Conservation (phyloP, 2,797 vertebrate species). For the Caiman crocodilus region DNA sequence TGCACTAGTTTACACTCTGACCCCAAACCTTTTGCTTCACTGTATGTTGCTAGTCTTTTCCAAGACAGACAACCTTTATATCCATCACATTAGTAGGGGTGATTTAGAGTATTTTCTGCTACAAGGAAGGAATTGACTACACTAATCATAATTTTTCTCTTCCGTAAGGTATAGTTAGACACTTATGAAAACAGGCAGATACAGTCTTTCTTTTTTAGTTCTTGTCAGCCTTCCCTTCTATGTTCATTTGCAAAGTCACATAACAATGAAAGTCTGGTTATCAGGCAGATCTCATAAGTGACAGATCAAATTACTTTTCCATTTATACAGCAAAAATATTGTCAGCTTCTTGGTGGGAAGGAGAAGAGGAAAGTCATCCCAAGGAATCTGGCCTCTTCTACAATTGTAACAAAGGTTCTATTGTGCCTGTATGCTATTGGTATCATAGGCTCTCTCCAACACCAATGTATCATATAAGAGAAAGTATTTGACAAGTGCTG, state of each 20-base stretch:
- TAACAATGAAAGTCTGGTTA: slow-evolving; percentile 87
- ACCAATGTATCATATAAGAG: not conserved
- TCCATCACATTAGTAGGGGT: slow-evolving; percentile 53
- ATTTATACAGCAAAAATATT: slow-evolving; percentile 66
- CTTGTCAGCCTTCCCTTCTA: slow-evolving; percentile 81
- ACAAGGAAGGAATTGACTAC: slow-evolving; percentile 64
- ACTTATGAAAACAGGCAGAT: slow-evolving; percentile 74
- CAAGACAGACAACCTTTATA: slow-evolving; percentile 57
- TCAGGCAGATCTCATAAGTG: slow-evolving; percentile 78
- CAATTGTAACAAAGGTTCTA: not conserved
- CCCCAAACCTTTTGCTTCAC: not conserved
- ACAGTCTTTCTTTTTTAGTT: slow-evolving; percentile 71
- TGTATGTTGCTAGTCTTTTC: not conserved
- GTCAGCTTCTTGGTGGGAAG: not conserved
- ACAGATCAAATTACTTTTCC: slow-evolving; percentile 74
- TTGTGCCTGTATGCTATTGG: not conserved
- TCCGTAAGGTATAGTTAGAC: slow-evolving; percentile 70
- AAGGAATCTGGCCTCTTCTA: not conserved
- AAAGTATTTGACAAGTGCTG: not conserved
- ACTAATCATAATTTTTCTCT: slow-evolving; percentile 71
- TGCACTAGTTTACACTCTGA: too few species aligned
- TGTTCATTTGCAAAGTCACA: slow-evolving; percentile 87
- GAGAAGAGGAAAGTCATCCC: not conserved
- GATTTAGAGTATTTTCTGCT: slow-evolving; percentile 66
- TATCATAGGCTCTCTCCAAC: not conserved